Conservation (phyloP, 2,797 vertebrate genomes). For the Oreortyx pictus region DNA sequence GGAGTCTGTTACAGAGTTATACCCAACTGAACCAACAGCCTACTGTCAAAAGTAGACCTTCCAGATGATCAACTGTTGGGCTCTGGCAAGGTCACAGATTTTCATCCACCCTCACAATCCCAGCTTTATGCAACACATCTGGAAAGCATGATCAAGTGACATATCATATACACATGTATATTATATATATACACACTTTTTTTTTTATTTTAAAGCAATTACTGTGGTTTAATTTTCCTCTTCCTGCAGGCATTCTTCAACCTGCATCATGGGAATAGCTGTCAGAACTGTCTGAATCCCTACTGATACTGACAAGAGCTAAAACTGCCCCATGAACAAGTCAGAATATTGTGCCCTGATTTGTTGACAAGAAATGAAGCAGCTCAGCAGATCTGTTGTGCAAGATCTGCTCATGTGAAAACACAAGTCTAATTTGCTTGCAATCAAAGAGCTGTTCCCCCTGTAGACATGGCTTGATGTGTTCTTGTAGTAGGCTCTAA, state of each 20-base stretch:
- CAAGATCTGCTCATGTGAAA: neutral
- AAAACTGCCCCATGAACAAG: neutral
- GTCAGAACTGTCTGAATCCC: neutral
- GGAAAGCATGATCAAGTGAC: neutral
- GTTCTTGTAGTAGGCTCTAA: neutral
- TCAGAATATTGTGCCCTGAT: neutral
- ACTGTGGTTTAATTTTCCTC: neutral
- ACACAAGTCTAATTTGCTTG: neutral
- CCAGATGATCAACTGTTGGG: neutral
- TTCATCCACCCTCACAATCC: neutral
- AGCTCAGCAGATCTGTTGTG: constrained; percentile 2
- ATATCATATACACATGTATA: neutral
- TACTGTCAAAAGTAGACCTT: neutral
- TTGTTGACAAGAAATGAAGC: constrained; percentile 12
- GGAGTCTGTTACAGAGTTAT: neutral
- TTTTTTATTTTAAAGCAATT: neutral
- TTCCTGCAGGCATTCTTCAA: neutral
- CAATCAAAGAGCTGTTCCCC: neutral
- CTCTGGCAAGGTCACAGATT: neutral
- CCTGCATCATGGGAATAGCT: neutral
- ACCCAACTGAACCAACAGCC: neutral
- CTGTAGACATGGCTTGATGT: neutral
- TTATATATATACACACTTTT: neutral
- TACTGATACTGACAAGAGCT: neutral
- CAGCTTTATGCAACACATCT: neutral